Conservation (phyloP, 2,113 vertebrate species). For the Lates calcarifer region DNA sequence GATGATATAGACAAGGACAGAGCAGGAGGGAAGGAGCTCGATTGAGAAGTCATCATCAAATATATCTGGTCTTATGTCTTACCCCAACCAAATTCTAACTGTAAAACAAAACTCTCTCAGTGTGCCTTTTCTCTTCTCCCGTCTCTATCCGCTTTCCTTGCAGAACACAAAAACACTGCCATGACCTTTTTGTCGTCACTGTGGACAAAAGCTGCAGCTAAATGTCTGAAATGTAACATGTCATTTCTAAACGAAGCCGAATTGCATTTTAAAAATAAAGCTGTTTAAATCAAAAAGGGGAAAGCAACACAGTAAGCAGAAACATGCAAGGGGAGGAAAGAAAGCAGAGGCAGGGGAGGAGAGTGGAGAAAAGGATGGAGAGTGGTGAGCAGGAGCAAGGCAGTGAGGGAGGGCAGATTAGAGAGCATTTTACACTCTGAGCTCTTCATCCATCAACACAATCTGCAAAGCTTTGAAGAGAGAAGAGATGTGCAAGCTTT, state of each 20-base stretch:
- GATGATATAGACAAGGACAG: constrained; percentile 1
- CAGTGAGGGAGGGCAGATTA: constrained; percentile 64
- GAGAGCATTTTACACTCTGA: constrained; percentile 68
- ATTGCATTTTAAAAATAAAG: constrained; percentile 15
- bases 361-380: constrained; percentile 25
- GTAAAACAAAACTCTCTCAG: neutral
- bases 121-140: neutral
- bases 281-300: constrained; percentile 17
- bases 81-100: neutral
- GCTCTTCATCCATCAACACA: constrained; percentile 78
- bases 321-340: constrained; percentile 12
- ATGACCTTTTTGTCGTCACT: neutral
- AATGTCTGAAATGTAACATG: neutral
- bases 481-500: constrained; percentile 68
- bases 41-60: constrained; percentile 1
- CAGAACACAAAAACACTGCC: neutral
- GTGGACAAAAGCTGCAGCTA: neutral
- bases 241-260: constrained; percentile 13
- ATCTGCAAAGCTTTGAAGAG: constrained; percentile 74
- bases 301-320: constrained; percentile 29
- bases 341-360: neutral
- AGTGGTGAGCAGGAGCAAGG: constrained; percentile 37
- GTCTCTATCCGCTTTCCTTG: neutral
- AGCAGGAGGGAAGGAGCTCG: neutral
- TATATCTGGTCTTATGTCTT: neutral